phyloP scores from a whole-genome alignment of 23 tunicate genomes.

The Styela clava region DNA sequence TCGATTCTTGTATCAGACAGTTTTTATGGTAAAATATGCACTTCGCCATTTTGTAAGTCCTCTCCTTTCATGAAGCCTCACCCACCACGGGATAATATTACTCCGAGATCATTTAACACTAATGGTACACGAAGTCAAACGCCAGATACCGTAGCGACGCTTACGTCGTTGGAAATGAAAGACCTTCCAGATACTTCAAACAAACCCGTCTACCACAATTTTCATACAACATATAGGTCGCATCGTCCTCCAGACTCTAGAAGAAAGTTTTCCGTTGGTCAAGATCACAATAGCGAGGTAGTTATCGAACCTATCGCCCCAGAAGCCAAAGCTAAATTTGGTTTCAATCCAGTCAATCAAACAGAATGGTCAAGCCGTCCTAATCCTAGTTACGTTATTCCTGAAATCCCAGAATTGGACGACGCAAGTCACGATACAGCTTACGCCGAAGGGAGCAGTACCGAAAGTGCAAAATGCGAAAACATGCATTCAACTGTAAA shows the following conservation, averaged over 20 bases:
- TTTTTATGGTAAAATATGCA: not conserved
- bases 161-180: not conserved
- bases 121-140: not conserved
- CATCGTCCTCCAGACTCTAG: too few relatives aligned
- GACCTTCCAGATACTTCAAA: not conserved
- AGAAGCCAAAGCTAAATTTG: not conserved
- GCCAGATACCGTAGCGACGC: not conserved
- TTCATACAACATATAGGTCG: not conserved
- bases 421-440: not conserved
- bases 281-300: not conserved
- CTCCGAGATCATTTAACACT: not conserved
- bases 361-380: not conserved
- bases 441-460: constrained; percentile 6
- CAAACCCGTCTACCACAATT: not conserved
- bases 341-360: not conserved
- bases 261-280: not conserved
- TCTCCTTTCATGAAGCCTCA: not conserved
- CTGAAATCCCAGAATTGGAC: not conserved
- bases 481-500: not conserved
- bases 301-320: not conserved
- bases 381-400: not conserved
- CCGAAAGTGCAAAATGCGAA: not conserved
- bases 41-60: not conserved
- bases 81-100: not conserved
- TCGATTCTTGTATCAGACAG: not conserved